A percentile compares a stretch with the other conserved stretches of the same genome.
Evolutionary conservation across 2,113 vertebrate species (phyloP).

Genomic region (Ptyas mucosa): DNA sequence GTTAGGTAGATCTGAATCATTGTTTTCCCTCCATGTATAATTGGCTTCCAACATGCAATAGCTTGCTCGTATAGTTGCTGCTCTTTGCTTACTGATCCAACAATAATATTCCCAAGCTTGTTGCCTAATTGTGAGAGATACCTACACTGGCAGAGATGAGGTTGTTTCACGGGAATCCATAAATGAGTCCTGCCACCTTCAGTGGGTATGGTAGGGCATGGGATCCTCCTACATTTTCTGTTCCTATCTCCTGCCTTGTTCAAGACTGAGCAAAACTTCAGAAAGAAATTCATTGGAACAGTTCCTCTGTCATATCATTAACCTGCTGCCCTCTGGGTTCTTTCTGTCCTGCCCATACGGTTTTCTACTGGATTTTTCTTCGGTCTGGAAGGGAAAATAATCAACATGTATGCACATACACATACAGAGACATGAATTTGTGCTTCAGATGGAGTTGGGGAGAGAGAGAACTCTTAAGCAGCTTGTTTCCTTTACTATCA

Average conservation of each 20-base stretch:
- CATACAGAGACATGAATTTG: not conserved
- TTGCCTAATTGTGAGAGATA: not conserved
- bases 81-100: not conserved
- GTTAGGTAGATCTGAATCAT: not conserved
- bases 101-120: not conserved
- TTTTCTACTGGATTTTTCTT: fast-evolving
- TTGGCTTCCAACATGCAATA: not conserved
- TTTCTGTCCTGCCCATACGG: not conserved
- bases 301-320: not conserved
- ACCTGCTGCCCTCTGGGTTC: fast-evolving
- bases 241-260: not conserved
- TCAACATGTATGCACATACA: not conserved
- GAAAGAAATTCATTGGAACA: not conserved
- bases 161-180: not conserved
- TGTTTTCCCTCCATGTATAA: not conserved
- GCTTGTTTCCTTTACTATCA: not conserved
- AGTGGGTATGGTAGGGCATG: not conserved
- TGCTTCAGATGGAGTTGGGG: not conserved
- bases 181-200: not conserved
- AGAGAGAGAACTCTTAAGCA: not conserved
- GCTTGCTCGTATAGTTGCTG: not conserved
- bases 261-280: not conserved
- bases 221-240: not conserved
- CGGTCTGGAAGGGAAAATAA: not conserved
- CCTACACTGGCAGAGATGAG: not conserved